phyloP scores from a whole-genome alignment of 2,888 invertebrate species.

The Cheilosia scutellata region DNA sequence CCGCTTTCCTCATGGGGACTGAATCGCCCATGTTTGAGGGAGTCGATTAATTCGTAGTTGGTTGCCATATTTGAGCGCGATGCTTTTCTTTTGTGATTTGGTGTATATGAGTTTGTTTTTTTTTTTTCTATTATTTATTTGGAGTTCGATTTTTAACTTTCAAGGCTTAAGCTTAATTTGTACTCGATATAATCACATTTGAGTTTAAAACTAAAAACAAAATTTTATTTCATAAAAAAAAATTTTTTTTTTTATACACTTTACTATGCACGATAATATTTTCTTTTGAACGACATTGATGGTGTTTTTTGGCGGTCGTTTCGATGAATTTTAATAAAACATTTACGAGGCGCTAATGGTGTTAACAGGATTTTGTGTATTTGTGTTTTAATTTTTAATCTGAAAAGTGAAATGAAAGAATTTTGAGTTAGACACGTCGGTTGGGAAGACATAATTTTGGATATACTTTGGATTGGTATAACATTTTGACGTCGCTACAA shows the following conservation, averaged over 20 bases:
- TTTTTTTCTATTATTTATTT: constrained; percentile 6
- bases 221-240: background rate
- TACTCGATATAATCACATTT: constrained; percentile 64
- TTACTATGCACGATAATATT: constrained; percentile 77
- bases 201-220: constrained; percentile 22
- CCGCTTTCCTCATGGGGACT: constrained; percentile 69
- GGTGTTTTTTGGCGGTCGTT: constrained; percentile 41
- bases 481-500: constrained; percentile 33
- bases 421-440: constrained; percentile 17
- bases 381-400: constrained; percentile 22
- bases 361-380: background rate
- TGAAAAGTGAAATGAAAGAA: constrained; percentile 63
- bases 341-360: background rate
- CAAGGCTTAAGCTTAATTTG: constrained; percentile 59
- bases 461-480: constrained; percentile 30
- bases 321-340: constrained; percentile 22
- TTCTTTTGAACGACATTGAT: constrained; percentile 82
- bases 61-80: constrained; percentile 80
- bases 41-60: constrained; percentile 80
- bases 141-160: constrained; percentile 19
- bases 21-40: constrained; percentile 39
- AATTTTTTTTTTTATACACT: constrained; percentile 29
- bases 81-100: background rate
- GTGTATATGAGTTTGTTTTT: background rate
- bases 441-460: background rate